Conservation (phyloP, 2,113 vertebrate species). For the Corvus hawaiiensis region DNA sequence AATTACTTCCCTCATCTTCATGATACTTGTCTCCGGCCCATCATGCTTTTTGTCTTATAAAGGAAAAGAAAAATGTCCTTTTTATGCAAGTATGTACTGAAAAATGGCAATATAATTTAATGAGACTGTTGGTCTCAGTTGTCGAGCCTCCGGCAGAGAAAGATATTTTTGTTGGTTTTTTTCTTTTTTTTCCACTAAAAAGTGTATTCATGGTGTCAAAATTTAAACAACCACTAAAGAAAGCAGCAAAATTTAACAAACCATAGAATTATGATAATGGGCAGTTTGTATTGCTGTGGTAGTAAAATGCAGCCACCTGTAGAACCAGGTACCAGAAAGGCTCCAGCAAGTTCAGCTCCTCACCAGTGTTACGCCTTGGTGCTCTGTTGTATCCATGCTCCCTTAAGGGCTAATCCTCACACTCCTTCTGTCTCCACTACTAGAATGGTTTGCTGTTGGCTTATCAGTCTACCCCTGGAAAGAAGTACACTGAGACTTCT, state of each 20-base stretch:
- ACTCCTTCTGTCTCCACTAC: neutral
- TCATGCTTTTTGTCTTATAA: neutral
- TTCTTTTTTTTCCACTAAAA: neutral
- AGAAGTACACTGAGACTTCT: slow-evolving; percentile 37
- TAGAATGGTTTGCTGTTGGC: neutral
- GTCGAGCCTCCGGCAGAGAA: neutral
- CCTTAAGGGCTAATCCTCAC: neutral
- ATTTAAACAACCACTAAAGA: neutral
- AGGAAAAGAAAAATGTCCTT: neutral
- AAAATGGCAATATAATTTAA: neutral
- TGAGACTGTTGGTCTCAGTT: neutral
- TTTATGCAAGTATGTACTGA: neutral
- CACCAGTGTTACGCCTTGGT: neutral
- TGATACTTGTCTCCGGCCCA: neutral
- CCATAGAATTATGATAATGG: neutral
- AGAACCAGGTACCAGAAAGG: neutral
- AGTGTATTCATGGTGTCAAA: neutral
- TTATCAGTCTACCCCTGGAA: neutral
- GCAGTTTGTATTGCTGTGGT: neutral
- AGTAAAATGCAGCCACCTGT: neutral
- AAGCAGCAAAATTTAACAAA: neutral
- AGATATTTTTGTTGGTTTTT: neutral
- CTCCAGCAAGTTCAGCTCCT: neutral
- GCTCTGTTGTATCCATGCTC: neutral
- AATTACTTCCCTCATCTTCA: neutral